Conservation (phyloP, 1,140 invertebrate species). For the Drepana arcuata region DNA sequence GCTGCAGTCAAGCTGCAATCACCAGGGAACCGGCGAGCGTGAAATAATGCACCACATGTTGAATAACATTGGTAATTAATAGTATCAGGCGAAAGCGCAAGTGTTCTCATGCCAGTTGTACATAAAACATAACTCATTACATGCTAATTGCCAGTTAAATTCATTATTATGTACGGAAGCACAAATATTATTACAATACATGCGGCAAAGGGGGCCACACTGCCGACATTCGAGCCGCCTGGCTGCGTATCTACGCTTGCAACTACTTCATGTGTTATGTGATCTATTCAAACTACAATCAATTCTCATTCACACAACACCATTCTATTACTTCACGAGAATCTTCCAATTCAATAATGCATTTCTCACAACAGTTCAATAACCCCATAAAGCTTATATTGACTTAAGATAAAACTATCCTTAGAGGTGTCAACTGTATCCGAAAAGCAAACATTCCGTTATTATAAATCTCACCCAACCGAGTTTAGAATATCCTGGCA, state of each 20-base stretch:
- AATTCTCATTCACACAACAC: too few relatives aligned
- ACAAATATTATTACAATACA: slow-evolving; percentile 11
- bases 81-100: slow-evolving; percentile 49
- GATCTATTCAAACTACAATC: too few relatives aligned
- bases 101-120: slow-evolving; percentile 47
- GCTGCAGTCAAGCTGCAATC: slow-evolving; percentile 14
- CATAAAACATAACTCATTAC: slow-evolving; percentile 39
- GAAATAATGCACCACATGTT: slow-evolving; percentile 55
- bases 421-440: slow-evolving; percentile 22
- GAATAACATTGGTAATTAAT: slow-evolving; percentile 49
- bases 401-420: slow-evolving; percentile 32
- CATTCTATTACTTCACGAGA: too few relatives aligned
- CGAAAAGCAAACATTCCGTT: slow-evolving; percentile 27
- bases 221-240: not conserved
- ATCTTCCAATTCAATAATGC: too few relatives aligned
- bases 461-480: slow-evolving; percentile 25
- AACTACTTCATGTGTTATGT: too few relatives aligned
- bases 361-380: slow-evolving; percentile 20
- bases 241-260: too few relatives aligned
- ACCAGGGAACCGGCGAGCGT: slow-evolving; percentile 35
- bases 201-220: too few relatives aligned
- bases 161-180: too few relatives aligned
- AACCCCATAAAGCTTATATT: slow-evolving; percentile 18
- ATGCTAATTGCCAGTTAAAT: too few relatives aligned
- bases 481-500: slow-evolving; percentile 27